phyloP scores from a whole-genome alignment of 2,888 invertebrate species.

The Tenthredo notha region DNA sequence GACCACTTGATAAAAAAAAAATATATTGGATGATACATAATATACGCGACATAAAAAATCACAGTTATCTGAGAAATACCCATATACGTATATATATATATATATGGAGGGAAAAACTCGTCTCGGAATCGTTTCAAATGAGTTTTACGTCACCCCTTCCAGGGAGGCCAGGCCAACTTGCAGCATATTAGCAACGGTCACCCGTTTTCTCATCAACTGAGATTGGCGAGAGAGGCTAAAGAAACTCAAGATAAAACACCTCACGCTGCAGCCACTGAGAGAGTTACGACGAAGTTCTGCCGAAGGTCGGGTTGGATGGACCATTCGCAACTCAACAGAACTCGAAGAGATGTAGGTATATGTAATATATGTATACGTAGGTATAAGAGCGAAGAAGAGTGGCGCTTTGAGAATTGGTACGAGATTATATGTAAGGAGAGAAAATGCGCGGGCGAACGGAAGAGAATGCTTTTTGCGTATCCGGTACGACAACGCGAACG shows the following conservation, averaged over 20 bases:
- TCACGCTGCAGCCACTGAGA: neutral
- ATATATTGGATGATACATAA: no score
- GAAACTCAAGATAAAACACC: constrained; percentile 19
- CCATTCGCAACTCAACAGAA: neutral
- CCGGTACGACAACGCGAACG: neutral
- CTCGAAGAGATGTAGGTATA: neutral
- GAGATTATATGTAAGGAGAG: constrained; percentile 29
- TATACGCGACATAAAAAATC: no score
- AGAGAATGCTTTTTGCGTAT: constrained; percentile 45
- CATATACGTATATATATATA: neutral
- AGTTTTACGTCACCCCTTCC: constrained; percentile 30
- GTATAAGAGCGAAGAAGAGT: neutral
- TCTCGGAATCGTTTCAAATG: constrained; percentile 28
- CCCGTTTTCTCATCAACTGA: constrained; percentile 48
- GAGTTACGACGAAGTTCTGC: neutral
- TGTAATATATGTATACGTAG: neutral
- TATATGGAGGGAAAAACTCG: neutral
- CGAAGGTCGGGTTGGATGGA: neutral
- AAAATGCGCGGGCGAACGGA: constrained; percentile 11
- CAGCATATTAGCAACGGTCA: constrained; percentile 47
- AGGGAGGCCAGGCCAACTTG: neutral
- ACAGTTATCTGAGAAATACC: no score
- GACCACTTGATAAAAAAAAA: no score
- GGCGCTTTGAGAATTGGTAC: neutral
- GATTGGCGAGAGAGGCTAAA: constrained; percentile 35